phyloP scores from a whole-genome alignment of 2,113 vertebrate genomes.

The Lagopus leucura region DNA sequence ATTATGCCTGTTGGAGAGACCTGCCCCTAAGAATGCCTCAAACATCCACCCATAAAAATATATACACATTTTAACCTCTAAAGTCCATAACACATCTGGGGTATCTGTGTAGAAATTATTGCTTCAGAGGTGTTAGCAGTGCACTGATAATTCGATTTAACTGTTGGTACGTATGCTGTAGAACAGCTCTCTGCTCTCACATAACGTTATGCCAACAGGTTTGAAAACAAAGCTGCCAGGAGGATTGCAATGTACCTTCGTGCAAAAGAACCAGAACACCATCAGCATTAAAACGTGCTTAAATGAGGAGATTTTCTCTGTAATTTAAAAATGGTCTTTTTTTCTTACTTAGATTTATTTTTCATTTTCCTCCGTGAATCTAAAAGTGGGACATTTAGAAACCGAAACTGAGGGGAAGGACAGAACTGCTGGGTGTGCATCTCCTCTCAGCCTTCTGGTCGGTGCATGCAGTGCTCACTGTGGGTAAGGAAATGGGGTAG shows the following conservation, averaged over 20 bases:
- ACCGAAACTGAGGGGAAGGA: background rate
- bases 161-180: background rate
- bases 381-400: background rate
- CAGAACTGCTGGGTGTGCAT: background rate
- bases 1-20: background rate
- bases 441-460: background rate
- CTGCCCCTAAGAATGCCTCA: background rate
- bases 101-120: background rate
- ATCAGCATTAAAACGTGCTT: background rate
- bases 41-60: fast-evolving
- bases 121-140: background rate
- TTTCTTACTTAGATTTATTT: background rate
- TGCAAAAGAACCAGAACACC: background rate
- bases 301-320: background rate
- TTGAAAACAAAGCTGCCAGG: background rate
- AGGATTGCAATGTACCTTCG: background rate
- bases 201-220: background rate
- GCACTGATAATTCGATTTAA: background rate
- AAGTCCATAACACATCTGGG: background rate
- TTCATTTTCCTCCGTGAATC: background rate
- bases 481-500: background rate
- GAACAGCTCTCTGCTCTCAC: background rate
- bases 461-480: background rate
- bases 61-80: background rate
- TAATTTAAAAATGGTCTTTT: background rate